Evolutionary conservation across 2,888 invertebrate genomes (phyloP).

Genomic region (Metellina segmentata): DNA sequence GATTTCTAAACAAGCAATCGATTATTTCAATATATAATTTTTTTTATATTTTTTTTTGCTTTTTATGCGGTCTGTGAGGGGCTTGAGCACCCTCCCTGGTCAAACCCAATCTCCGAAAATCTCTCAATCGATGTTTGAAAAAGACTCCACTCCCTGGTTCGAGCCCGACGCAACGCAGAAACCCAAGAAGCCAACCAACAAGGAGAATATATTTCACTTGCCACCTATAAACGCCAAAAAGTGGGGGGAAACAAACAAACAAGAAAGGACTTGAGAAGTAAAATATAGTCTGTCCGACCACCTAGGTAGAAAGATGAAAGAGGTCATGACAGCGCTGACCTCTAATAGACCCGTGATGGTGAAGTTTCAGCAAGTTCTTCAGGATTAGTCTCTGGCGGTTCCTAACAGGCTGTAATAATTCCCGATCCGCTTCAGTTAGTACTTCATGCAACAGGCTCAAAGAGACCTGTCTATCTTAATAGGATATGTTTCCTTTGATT

Average conservation of each 20-base stretch:
- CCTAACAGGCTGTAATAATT: conserved; percentile 31
- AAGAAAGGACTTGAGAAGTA: conserved; percentile 36
- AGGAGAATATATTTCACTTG: not conserved
- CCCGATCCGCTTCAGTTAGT: not conserved
- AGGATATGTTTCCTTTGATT: conserved; percentile 23
- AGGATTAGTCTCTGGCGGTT: conserved; percentile 14
- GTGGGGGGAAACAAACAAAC: conserved; percentile 10
- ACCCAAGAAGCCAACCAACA: not conserved
- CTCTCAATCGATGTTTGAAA: not conserved
- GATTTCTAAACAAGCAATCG: too few relatives aligned
- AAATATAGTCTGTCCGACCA: conserved; percentile 60
- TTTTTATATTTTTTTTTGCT: too few relatives aligned
- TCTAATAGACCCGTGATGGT: conserved; percentile 23
- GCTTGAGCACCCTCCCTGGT: not conserved
- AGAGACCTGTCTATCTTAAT: conserved; percentile 14
- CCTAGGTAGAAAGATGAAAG: conserved; percentile 45
- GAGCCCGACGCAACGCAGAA: too few relatives aligned
- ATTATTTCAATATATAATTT: too few relatives aligned
- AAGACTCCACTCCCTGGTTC: too few relatives aligned
- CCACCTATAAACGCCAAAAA: not conserved
- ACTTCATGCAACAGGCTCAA: not conserved
- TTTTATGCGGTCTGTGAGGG: too few relatives aligned
- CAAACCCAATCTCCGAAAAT: not conserved
- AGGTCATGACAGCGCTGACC: conserved; percentile 60
- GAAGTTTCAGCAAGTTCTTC: conserved; percentile 36